Conservation (phyloP, 2,797 vertebrate species). For the Avahi laniger region DNA sequence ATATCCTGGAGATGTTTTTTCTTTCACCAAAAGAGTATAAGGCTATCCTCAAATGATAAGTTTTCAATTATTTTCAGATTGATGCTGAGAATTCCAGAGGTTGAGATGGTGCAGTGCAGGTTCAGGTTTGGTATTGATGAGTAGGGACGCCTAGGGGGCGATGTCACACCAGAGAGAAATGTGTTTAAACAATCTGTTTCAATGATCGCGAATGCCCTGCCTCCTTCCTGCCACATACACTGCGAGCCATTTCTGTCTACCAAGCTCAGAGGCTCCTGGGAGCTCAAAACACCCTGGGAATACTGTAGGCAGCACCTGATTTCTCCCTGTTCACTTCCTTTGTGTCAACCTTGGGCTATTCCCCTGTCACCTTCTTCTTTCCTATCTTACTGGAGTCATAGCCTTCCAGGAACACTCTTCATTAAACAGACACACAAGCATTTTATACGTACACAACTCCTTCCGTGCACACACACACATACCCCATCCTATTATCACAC, state of each 20-base stretch:
- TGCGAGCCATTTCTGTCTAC: background rate
- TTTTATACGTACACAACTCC: background rate
- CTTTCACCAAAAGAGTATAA: background rate
- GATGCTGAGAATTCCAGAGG: background rate
- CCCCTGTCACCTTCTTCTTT: background rate
- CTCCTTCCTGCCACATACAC: background rate
- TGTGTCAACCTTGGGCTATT: background rate
- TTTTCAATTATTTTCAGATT: background rate
- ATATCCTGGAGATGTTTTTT: background rate
- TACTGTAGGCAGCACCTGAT: fast-evolving
- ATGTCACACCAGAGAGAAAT: background rate
- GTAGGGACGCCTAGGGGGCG: too few species aligned
- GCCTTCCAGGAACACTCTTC: background rate
- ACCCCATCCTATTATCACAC: background rate
- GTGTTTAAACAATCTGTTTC: too few species aligned
- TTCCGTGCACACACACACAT: too few species aligned
- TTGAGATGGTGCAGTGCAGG: background rate
- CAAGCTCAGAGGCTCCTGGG: background rate
- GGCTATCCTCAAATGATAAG: background rate
- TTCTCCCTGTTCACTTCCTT: background rate
- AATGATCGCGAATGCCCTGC: background rate
- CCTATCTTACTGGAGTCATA: background rate
- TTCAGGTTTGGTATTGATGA: background rate
- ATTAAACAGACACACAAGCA: background rate
- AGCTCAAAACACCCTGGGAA: background rate